These are phyloP conservation scores for Nymphalis io DNA, from an alignment of 1,140 invertebrate species.

Conservation along the genomic window DNA sequence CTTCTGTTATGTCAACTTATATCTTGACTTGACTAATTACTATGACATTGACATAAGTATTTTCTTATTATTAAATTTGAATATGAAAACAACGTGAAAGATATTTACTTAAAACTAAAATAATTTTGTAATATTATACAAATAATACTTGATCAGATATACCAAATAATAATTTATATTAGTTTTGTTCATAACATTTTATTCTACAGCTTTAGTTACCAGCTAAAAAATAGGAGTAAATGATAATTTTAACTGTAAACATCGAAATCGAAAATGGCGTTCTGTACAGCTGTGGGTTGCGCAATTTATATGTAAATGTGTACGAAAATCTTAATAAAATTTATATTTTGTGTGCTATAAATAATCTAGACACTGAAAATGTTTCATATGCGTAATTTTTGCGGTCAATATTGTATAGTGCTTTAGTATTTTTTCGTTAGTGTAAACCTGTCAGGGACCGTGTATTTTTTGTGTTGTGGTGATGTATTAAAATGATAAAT, in stretches of 20 bases:
- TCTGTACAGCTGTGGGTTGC: conserved; percentile 78
- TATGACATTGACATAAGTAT: conserved; percentile 12
- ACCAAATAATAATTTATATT: neutral
- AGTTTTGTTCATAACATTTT: no score
- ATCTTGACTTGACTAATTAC: conserved; percentile 14
- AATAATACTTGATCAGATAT: neutral
- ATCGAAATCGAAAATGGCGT: conserved; percentile 75
- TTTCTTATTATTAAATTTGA: neutral
- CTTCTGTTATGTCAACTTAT: conserved; percentile 19
- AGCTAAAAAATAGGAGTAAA: conserved; percentile 20
- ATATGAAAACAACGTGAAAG: neutral
- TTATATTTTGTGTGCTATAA: conserved; percentile 63
- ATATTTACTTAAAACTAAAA: no score
- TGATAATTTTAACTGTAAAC: conserved; percentile 43
- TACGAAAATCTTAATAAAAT: conserved; percentile 64
- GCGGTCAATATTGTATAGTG: conserved; percentile 56
- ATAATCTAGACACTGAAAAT: conserved; percentile 56
- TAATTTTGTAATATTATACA: no score
- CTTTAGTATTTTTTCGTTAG: conserved; percentile 52
- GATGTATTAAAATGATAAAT: conserved; percentile 77
- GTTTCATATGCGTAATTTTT: conserved; percentile 55
- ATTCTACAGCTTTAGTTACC: conserved; percentile 27
- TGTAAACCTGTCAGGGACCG: conserved; percentile 73
- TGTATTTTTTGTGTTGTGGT: conserved; percentile 78
- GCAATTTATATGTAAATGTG: conserved; percentile 79